phyloP scores from a whole-genome alignment of 1,140 invertebrate species.

The Latrodectus geometricus region DNA sequence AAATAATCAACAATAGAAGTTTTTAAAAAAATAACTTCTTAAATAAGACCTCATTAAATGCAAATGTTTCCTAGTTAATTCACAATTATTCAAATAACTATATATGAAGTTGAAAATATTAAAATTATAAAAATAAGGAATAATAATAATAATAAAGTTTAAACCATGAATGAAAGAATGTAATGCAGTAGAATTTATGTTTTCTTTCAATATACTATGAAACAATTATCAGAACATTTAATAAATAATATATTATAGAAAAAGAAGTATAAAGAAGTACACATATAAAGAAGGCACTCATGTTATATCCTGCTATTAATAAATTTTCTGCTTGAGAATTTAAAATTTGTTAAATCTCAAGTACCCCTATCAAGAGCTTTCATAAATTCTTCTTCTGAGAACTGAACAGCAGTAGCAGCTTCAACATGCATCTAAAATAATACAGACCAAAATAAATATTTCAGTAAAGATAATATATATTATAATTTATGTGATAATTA shows the following conservation, averaged over 20 bases:
- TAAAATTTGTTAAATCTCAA: constrained; percentile 7
- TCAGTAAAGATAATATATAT: too few species aligned
- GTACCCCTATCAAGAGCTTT: constrained; percentile 54
- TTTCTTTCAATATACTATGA: background rate
- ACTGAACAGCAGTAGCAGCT: constrained; percentile 70
- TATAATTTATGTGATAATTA: too few species aligned
- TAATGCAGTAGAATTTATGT: background rate
- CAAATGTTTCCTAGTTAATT: background rate
- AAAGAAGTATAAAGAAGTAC: constrained; percentile 31
- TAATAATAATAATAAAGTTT: background rate
- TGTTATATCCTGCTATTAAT: constrained; percentile 23
- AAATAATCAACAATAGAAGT: too few species aligned
- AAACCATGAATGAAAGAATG: background rate
- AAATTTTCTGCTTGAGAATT: constrained; percentile 5
- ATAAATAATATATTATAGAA: constrained; percentile 1
- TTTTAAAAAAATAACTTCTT: too few species aligned
- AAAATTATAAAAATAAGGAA: background rate
- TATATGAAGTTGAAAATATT: background rate
- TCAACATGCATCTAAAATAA: constrained; percentile 70
- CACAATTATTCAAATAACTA: background rate
- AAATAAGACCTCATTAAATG: too few species aligned
- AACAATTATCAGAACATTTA: background rate
- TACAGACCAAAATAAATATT: constrained; percentile 13
- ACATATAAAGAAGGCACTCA: constrained; percentile 47
- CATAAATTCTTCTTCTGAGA: constrained; percentile 64